Base-by-base conservation (phyloP, 2,888 invertebrate species). In the Netelia virgata region DNA sequence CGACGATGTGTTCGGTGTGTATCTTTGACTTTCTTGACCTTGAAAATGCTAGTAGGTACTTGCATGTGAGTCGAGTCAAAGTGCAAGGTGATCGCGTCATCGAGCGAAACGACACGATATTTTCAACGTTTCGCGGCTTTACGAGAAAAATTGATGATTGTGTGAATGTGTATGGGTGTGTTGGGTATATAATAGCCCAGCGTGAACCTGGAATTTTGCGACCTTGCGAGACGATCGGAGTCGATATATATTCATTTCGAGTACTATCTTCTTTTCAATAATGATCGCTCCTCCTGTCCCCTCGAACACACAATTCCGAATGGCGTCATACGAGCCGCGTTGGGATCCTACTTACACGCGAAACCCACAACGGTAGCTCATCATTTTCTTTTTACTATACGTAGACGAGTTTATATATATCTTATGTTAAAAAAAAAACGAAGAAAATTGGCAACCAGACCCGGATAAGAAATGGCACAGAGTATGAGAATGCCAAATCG, bases 61-160 rank as follows among this genome's bases (percentile, higher is more conserved):
- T 50, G 63, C 81, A 82, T 84, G 81, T 84, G 84, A 81, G 72
- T 82, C 61, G 82, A 88, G 87, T 85, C 88, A 86, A 86, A 87
- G 88, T 86, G 86, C 87, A 86, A 88, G 84, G 85, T 81, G 68
- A 87, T 79, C 72, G 73, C 76, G 77, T 86, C 83, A 85, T 86
- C 81, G 9, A 68, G 63, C 78, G 55, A 83, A 82, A 83, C 75
- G 84, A 77, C 78, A 69, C 76, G 72, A 78, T 80, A 78, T 82
- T 70, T 76, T 41, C 69, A 63, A 79, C 70, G 74, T 72, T 73
- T 16, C 36, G 11, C 59, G 14, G 36, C 69, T 63, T 70, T 53
- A 43, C 59, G 43, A 75, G 55, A 69, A 57, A 59, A 53, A 18
- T n/a, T 57, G 36, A 55, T 70, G 36, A 36, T 20, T 72, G 57